These are phyloP conservation scores for Punctoribates punctum DNA, from an alignment of 2,888 invertebrate genomes.

Conservation along the genomic window DNA sequence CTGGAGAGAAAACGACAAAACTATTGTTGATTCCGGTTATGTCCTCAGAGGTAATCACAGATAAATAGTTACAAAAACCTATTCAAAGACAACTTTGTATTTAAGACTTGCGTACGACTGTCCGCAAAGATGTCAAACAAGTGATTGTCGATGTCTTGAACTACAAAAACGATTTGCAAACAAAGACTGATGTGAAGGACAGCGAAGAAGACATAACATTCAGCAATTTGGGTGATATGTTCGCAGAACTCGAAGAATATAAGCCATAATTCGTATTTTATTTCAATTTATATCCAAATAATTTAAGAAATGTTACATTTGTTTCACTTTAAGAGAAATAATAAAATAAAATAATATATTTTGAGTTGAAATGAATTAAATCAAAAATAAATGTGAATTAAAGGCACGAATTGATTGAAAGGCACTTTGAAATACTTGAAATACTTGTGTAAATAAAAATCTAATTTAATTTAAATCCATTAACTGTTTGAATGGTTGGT, in stretches of 20 bases:
- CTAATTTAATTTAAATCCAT: too few species aligned
- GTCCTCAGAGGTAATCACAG: constrained; percentile 56
- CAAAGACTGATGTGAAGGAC: not conserved
- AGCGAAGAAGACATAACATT: constrained; percentile 19
- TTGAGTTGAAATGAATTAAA: not conserved
- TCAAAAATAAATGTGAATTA: not conserved
- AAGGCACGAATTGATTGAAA: not conserved
- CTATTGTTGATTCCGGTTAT: constrained; percentile 58
- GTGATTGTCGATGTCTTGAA: constrained; percentile 8
- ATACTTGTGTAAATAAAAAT: not conserved
- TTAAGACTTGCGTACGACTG: constrained; percentile 26
- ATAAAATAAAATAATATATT: not conserved
- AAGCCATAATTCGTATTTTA: not conserved
- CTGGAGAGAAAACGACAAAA: constrained; percentile 57
- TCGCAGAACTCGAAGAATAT: constrained; percentile 27
- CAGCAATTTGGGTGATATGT: constrained; percentile 38
- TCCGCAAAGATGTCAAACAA: constrained; percentile 28
- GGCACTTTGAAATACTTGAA: constrained; percentile 11
- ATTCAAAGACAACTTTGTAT: not conserved
- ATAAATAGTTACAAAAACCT: not conserved
- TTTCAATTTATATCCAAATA: not conserved
- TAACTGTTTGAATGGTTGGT: too few species aligned
- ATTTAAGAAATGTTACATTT: constrained; percentile 5
- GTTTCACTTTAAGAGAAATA: not conserved
- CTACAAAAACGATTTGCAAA: not conserved